Evolutionary conservation across 2,888 invertebrate species (phyloP), one percentile per base, ranked within the genome.

Genomic region (Caenorhabditis plicata): DNA sequence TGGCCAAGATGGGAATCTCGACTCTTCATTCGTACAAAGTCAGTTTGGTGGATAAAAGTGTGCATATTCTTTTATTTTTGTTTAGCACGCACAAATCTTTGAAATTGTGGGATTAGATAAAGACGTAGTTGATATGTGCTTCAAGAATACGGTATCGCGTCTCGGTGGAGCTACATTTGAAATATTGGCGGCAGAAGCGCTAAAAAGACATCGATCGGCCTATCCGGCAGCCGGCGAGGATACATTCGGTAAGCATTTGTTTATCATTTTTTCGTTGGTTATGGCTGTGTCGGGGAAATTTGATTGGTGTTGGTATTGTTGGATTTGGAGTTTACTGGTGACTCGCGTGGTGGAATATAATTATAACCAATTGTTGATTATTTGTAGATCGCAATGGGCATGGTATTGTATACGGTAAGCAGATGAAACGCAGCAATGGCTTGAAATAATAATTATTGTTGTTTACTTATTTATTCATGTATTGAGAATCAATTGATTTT

Each of bases 1-100:
- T 98, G 96, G 96, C 98, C 4, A 98, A 98, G 83, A 98, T 98
- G 98, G 98, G 98, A 52, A 98, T 98, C 80, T 94, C 93, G 52
- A 98, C 96, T 0, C 85, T 98, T 33, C 96, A 96, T 82, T 95
- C 94, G 0, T 98, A 98, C 84, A 96, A 95, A 85, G 83, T 83
- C 61, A 36, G 40, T 13, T 22, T 19, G 23, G 17, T 35, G 33
- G 19, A 31, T 40, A 15, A 7, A 15, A n/a, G 11, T 11, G 15
- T 17, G 4, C n/a, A 15, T 38, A 38, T 48, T 13, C 23, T 9
- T 26, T 27, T 20, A 9, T 50, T 27, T 25, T 43, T 51, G 58
- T 78, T 23, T 70, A 84, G 83, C 91, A 94, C 64, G 98, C 98
- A 0, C 98, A 98, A 85, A 98, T 98, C 75, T 98, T 98, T 81